Evolutionary conservation across 2,113 vertebrate genomes (phyloP).

Genomic region (Tricholaema leucomelas): DNA sequence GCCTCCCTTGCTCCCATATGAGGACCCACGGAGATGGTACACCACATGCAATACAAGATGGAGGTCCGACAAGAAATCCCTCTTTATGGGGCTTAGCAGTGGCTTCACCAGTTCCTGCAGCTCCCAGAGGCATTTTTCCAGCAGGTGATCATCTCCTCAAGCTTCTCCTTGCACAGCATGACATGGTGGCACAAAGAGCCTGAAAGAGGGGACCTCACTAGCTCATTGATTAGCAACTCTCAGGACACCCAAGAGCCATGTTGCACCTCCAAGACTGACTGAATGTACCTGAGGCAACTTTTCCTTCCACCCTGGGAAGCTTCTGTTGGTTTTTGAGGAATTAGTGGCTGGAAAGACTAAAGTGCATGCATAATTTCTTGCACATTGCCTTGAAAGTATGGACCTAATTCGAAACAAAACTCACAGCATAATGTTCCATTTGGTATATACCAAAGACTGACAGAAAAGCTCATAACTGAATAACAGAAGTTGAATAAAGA

Average conservation of each 20-base stretch:
- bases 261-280: background rate
- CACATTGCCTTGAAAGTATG: background rate
- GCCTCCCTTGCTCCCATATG: fast-evolving
- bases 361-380: constrained; percentile 9
- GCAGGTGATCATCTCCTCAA: fast-evolving
- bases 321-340: background rate
- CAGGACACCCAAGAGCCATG: background rate
- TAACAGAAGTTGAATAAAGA: background rate
- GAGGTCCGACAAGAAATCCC: background rate
- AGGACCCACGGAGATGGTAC: background rate
- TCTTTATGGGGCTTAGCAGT: background rate
- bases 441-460: background rate
- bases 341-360: constrained; percentile 29
- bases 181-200: fast-evolving
- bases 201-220: background rate
- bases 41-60: fast-evolving
- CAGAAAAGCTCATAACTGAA: background rate
- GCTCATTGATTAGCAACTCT: fast-evolving
- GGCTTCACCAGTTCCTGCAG: background rate
- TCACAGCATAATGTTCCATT: background rate
- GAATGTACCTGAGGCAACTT: background rate
- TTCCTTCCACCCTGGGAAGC: background rate
- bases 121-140: background rate
- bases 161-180: background rate
- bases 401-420: background rate